Percentiles rank a stretch among this genome's conserved stretches.
Evolutionary conservation across 1,140 invertebrate species (phyloP).

Genomic region (Scaptomyza graminum): DNA sequence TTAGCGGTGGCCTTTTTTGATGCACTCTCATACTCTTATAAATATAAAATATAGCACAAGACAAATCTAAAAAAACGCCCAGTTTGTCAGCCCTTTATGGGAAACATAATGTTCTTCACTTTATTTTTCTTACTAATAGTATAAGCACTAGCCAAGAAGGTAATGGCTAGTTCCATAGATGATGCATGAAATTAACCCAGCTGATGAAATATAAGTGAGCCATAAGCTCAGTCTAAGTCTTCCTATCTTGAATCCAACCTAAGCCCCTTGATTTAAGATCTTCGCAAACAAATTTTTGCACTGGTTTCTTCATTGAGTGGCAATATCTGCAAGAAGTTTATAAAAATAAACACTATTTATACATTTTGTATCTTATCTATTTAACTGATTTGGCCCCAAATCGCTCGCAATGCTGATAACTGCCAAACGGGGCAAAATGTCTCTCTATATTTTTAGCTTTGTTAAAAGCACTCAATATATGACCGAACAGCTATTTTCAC

Average conservation of each 20-base stretch:
- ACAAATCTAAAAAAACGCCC: not conserved
- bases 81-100: too few species aligned
- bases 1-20: constrained; percentile 60
- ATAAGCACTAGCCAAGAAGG: too few species aligned
- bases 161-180: constrained; percentile 76
- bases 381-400: constrained; percentile 71
- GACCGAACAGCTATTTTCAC: constrained; percentile 77
- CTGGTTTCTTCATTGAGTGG: constrained; percentile 69
- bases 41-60: not conserved
- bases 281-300: constrained; percentile 76
- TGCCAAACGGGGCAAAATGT: constrained; percentile 68
- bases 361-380: too few species aligned
- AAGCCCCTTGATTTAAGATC: constrained; percentile 71
- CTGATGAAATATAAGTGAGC: constrained; percentile 64
- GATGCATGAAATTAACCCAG: constrained; percentile 75
- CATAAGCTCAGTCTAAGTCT: constrained; percentile 73
- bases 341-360: too few species aligned
- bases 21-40: constrained; percentile 10
- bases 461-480: constrained; percentile 61
- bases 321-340: constrained; percentile 83
- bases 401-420: constrained; percentile 52
- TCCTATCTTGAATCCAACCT: constrained; percentile 59
- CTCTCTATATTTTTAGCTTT: constrained; percentile 54
- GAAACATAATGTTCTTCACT: too few species aligned
- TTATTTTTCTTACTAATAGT: too few species aligned